Evolutionary conservation across 2,888 invertebrate genomes (phyloP), one percentile per base, ranked within the genome.

Genomic region (Osedax frankpressi): DNA sequence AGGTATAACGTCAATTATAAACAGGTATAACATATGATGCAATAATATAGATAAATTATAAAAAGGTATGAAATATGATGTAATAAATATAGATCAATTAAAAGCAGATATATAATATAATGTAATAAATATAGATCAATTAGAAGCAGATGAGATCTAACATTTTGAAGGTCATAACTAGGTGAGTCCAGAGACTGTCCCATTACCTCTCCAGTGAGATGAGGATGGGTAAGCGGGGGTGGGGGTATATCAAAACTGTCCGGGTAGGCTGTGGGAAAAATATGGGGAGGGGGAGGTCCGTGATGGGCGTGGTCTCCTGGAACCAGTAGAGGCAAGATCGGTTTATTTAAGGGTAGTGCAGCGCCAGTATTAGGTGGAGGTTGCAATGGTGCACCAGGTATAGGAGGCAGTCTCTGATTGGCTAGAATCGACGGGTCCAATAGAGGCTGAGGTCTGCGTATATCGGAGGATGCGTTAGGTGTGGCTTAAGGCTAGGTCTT

Each of bases 381-480:
- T 67, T 30, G 60, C 28, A 63, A 3, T 44, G 44, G 44, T 44
- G 6, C 19, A 6, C 11, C 44, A 44, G 44, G 11, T 6, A 44
- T 11, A 11, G 44, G 44, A 19, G 44, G 44, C 19, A 44, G 44
- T 44, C n/a, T n/a, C n/a, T 63, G 59, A 2, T 19, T 60, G 44
- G 24, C 69, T 72, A 26, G 72, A 3, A 28, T 77, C 25, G 75
- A 88, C 86, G 75, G 92, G 92, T 81, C 91, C 91, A 85, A 93
- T 93, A 24, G 92, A 92, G 71, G 94, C 93, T 65, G 93, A 94
- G 76, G 92, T 92, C 86, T 93, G 93, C 81, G 93, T n/a, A n/a
- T n/a, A n/a, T n/a, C n/a, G n/a, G n/a, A n/a, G n/a, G n/a, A n/a
- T n/a, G n/a, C n/a, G n/a, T n/a, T n/a, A n/a, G n/a, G n/a, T n/a